These are phyloP conservation scores for Drosophila nigrodunni DNA, from an alignment of 1,140 invertebrate genomes.

Conservation along the genomic window DNA sequence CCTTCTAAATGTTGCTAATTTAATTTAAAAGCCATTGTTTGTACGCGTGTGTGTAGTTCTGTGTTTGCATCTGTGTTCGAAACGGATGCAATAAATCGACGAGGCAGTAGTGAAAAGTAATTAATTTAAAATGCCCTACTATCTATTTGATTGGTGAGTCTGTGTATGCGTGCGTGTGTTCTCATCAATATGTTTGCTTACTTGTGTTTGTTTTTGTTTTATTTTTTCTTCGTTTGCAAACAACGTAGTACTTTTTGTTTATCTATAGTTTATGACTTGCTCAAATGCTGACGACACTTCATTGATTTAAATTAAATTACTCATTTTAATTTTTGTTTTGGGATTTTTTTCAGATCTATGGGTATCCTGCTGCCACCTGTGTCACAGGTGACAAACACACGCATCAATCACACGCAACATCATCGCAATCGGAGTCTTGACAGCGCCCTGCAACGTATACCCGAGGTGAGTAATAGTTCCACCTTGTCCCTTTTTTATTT, in stretches of 20 bases:
- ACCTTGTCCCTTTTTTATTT: not conserved
- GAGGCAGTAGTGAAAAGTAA: conserved; percentile 28
- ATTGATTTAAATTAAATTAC: conserved; percentile 56
- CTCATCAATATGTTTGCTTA: conserved; percentile 23
- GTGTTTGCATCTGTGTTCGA: not conserved
- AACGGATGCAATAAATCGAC: conserved; percentile 23
- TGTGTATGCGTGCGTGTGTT: conserved; percentile 13
- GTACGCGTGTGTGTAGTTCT: not conserved
- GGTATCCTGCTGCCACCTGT: conserved; percentile 91
- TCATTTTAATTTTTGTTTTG: conserved; percentile 18
- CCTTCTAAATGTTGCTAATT: conserved; percentile 53
- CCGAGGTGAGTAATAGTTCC: conserved; percentile 87
- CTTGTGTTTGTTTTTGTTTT: conserved; percentile 14
- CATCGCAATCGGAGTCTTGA: conserved; percentile 95
- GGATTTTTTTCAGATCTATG: conserved; percentile 88
- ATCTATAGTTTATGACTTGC: conserved; percentile 5
- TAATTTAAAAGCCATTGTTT: conserved; percentile 55
- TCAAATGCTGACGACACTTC: conserved; percentile 32
- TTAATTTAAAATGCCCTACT: conserved; percentile 31
- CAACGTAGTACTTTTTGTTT: conserved; percentile 10
- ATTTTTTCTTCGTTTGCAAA: conserved; percentile 7
- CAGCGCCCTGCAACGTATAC: conserved; percentile 93
- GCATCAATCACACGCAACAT: conserved; percentile 88
- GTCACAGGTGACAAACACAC: conserved; percentile 86
- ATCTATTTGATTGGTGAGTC: not conserved